These are phyloP conservation scores for Aspiorhynchus laticeps DNA, from an alignment of 2,113 vertebrate genomes.

Conservation along the genomic window DNA sequence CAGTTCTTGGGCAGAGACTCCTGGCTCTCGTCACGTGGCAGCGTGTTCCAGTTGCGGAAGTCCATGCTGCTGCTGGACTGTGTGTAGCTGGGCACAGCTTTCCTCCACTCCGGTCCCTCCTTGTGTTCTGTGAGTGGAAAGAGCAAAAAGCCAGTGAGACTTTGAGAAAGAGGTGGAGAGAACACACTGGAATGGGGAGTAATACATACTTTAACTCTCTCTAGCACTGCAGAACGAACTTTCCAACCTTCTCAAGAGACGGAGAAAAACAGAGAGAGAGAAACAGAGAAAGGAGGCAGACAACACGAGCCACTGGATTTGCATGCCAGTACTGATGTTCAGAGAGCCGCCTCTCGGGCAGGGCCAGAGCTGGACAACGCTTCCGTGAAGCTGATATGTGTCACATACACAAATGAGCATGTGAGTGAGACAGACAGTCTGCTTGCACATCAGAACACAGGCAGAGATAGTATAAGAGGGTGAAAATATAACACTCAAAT, in stretches of 20 bases:
- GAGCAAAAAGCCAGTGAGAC: conserved; percentile 52
- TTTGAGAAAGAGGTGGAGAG: conserved; percentile 50
- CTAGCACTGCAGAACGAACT: conserved; percentile 15
- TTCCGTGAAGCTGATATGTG: conserved; percentile 56
- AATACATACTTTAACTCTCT: conserved; percentile 68
- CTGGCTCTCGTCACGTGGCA: conserved; percentile 88
- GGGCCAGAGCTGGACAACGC: conserved; percentile 58
- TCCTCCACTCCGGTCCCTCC: conserved; percentile 90
- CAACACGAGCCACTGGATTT: conserved; percentile 69
- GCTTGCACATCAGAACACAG: background rate
- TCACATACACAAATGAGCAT: conserved; percentile 35
- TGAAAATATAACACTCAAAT: background rate
- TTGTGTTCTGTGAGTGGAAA: conserved; percentile 80
- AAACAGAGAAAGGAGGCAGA: conserved; percentile 43
- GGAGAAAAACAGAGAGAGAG: conserved; percentile 40
- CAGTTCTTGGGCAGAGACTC: conserved; percentile 92
- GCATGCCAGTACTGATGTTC: conserved; percentile 70
- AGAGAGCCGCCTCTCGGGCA: conserved; percentile 68
- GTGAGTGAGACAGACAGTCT: background rate
- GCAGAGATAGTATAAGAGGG: background rate
- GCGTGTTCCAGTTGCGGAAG: conserved; percentile 80
- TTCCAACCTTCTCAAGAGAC: conserved; percentile 39
- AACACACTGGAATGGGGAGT: conserved; percentile 67
- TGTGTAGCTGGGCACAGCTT: conserved; percentile 92
- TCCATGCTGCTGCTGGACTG: conserved; percentile 91